Base-by-base conservation (phyloP, 2,888 invertebrate genomes). In the Hypsopygia costalis region DNA sequence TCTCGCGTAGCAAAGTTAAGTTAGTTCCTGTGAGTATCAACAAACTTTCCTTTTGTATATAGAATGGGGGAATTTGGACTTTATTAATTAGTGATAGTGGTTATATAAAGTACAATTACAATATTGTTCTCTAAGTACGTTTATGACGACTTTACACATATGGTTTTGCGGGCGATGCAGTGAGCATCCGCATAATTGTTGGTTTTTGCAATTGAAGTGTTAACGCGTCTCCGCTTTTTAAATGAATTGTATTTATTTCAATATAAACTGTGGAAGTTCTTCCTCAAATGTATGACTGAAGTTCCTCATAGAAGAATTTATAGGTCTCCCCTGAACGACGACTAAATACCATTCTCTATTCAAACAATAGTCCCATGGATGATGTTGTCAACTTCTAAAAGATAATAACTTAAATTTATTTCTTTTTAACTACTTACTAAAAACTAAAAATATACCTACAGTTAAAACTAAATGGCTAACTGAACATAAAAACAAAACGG, bases 91-190 rank as follows among this genome's bases (percentile, higher is more conserved):
- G 11, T 6, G n/a, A 6, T 20, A 42, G 42, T 21, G 22, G 37
- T 6, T n/a, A 25, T n/a, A n/a, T 25, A 1, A 25, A 7, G 1
- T 25, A 25, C 25, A 25, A 6, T 25, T 25, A 25, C 25, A 25
- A 25, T n/a, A 36, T 52, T 29, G 49, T 52, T 34, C 40, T 46
- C 46, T 37, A 49, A 50, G 54, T 41, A 50, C 45, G 51, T 60
- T 55, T 60, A 56, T 59, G 59, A 62, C 52, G 49, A 55, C 51
- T 56, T 58, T 56, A 54, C 59, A 51, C 52, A 56, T 61, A 64
- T 50, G 65, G 59, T 41, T 55, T 60, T 55, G 58, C 53, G 51
- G 61, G 58, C 54, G 57, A 52, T 53, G 60, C 43, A 50, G 62
- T 52, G 51, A 52, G 54, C 47, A 55, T 54, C 47, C 51, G 46